Percentiles rank a stretch among this genome's conserved stretches.
These are phyloP conservation scores for Empidonax alnorum DNA, from an alignment of 2,113 vertebrate genomes.

Conservation along the genomic window DNA sequence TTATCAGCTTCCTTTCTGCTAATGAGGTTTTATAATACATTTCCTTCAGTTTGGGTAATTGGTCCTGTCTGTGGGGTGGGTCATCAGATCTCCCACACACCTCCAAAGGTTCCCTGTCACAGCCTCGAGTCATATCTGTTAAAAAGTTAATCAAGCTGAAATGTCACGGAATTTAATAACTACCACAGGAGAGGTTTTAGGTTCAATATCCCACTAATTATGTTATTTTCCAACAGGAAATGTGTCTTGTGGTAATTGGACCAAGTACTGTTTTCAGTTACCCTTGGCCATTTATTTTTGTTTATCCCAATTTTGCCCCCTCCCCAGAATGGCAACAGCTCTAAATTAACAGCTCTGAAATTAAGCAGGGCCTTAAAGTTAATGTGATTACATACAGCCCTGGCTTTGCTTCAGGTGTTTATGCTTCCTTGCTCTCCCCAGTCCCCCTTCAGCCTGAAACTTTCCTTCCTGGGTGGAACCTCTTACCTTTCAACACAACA, in stretches of 20 bases:
- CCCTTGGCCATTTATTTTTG: background rate
- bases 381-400: accelerated
- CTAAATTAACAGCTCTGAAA: background rate
- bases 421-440: background rate
- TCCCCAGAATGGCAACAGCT: background rate
- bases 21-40: background rate
- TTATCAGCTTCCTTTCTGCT: background rate
- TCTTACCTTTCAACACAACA: background rate
- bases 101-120: background rate
- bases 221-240: background rate
- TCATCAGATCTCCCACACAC: background rate
- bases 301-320: background rate
- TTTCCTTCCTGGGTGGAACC: background rate
- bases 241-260: background rate
- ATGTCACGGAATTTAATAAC: background rate
- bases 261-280: background rate
- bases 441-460: background rate
- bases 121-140: background rate
- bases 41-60: background rate
- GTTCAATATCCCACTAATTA: background rate
- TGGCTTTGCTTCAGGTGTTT: background rate
- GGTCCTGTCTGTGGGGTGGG: background rate
- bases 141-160: background rate
- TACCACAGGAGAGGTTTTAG: background rate
- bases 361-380: background rate